These are phyloP conservation scores for Nicator chloris DNA, from an alignment of 2,113 vertebrate species.

Conservation along the genomic window DNA sequence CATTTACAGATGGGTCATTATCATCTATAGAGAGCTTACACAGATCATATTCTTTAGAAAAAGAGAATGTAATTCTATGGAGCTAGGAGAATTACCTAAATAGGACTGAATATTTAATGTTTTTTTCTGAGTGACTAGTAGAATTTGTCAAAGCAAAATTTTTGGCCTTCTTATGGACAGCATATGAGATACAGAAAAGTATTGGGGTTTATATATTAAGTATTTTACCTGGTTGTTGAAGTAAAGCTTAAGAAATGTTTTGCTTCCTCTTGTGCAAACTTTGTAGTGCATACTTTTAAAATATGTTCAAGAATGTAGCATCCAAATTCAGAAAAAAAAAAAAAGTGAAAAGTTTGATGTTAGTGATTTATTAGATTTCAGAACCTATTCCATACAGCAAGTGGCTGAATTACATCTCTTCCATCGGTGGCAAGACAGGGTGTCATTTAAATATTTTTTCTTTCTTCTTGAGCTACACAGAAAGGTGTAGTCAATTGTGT, in stretches of 20 bases:
- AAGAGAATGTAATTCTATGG: constrained; percentile 22
- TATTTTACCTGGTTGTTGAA: constrained; percentile 5
- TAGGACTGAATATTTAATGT: constrained; percentile 31
- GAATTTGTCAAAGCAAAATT: constrained; percentile 3
- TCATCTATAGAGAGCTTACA: constrained; percentile 51
- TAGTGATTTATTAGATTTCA: constrained; percentile 22
- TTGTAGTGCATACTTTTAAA: background rate
- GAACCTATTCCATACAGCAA: background rate
- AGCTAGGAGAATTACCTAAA: constrained; percentile 29
- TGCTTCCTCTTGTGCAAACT: background rate
- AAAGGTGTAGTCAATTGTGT: constrained; percentile 50
- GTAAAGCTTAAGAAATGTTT: constrained; percentile 14
- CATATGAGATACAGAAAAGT: background rate
- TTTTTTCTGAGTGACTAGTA: constrained; percentile 5
- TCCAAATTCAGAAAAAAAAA: background rate
- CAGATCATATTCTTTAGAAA: constrained; percentile 53
- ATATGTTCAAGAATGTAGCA: background rate
- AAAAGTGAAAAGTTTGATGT: background rate
- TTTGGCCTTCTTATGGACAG: background rate
- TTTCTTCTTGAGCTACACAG: constrained; percentile 35
- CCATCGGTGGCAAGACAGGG: background rate
- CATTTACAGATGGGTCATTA: constrained; percentile 74
- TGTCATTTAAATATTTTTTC: constrained; percentile 47
- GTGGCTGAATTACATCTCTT: background rate
- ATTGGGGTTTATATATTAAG: background rate